Evolutionary conservation across 2,113 vertebrate species (phyloP).

Genomic region (Microtus oregoni): DNA sequence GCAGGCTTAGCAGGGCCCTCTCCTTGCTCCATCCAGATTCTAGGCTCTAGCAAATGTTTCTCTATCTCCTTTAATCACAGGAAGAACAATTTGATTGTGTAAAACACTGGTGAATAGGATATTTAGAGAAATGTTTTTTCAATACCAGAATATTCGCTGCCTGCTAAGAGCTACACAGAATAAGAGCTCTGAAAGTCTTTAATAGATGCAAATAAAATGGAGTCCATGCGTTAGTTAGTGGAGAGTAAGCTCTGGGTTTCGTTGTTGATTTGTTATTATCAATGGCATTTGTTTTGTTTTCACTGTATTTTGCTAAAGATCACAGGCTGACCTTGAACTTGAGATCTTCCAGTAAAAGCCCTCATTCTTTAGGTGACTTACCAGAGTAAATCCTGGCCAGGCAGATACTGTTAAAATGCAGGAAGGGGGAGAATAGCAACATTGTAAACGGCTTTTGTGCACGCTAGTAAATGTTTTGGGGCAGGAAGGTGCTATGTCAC

Average conservation of each 20-base stretch:
- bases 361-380: conserved; percentile 1
- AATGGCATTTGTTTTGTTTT: background rate
- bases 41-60: background rate
- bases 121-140: conserved; percentile 16
- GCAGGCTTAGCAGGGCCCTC: background rate
- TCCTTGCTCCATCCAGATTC: background rate
- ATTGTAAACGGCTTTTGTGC: background rate
- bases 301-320: background rate
- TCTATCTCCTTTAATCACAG: background rate
- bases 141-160: background rate
- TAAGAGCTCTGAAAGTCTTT: background rate
- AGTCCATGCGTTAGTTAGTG: background rate
- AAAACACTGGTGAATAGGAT: background rate
- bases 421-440: background rate
- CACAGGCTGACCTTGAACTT: background rate
- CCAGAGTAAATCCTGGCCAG: background rate
- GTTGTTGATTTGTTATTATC: background rate
- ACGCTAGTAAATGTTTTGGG: background rate
- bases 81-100: background rate
- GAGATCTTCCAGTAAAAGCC: background rate
- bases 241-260: background rate
- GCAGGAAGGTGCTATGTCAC: background rate
- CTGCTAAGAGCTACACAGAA: background rate
- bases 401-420: background rate
- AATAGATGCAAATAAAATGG: background rate